Conservation (phyloP, 2,113 vertebrate genomes). For the human region DNA sequence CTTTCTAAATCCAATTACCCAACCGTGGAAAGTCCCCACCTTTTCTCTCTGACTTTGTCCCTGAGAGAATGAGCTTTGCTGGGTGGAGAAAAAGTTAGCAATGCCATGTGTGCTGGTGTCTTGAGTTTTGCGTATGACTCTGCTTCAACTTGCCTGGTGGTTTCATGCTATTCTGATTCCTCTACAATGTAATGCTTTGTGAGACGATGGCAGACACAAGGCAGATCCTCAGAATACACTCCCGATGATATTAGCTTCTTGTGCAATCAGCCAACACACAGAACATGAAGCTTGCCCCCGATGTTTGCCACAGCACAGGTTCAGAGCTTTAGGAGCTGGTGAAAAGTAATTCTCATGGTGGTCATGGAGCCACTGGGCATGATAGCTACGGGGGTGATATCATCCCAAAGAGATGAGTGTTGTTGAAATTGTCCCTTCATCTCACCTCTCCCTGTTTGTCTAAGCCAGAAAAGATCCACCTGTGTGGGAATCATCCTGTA, state of each 20-base stretch:
- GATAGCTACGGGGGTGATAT: not conserved
- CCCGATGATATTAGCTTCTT: not conserved
- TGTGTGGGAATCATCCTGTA: fast-evolving
- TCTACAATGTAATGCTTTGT: not conserved
- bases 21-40: too few relatives aligned
- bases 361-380: not conserved
- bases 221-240: not conserved
- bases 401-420: too few relatives aligned
- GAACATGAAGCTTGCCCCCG: too few relatives aligned
- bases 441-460: not conserved
- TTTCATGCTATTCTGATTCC: too few relatives aligned
- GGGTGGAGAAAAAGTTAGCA: too few relatives aligned
- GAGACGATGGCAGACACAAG: not conserved
- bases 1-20: not conserved
- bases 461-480: not conserved
- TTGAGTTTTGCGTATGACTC: not conserved
- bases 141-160: not conserved
- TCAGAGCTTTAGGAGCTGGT: not conserved
- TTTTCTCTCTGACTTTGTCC: not conserved
- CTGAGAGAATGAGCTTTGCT: not conserved
- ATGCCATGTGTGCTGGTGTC: fast-evolving
- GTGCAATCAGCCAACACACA: not conserved
- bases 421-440: too few relatives aligned
- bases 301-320: not conserved
- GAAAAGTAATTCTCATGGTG: fast-evolving